Evolutionary conservation across 1,140 invertebrate genomes (phyloP), one percentile per base, ranked within the genome.

Genomic region (Ooceraea biroi): DNA sequence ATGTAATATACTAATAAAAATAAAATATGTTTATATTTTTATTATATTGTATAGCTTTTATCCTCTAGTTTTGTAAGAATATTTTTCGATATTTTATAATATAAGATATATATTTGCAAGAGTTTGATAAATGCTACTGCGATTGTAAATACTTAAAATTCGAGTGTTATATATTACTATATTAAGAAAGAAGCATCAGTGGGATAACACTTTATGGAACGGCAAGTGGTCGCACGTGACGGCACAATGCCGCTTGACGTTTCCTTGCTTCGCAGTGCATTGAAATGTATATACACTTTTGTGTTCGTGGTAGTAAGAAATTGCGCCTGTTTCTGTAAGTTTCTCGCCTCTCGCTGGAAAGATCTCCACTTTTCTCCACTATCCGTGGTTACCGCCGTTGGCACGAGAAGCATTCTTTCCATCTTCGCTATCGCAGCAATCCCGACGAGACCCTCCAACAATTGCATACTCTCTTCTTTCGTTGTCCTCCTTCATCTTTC

Each of bases 211-310:
- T 65, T 55, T 72, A n/a, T 76, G 55, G 48, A 27, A 63, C 46
- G 87, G 88, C 89, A 90, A 94, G 93, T 94, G 92, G 90, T 83
- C 87, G 93, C 92, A 91, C 92, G 92, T 93, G 93, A 93, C 90
- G 87, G 71, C 84, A 93, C 93, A 94, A 94, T 94, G 88, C 91
- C 87, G 89, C 86, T 92, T 89, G 88, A 91, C 80, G 91, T 93
- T 92, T 90, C 83, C 89, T 91, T 89, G 78, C 85, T 78, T 72
- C 55, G 14, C 55, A 27, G 1, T 44, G 41, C 25, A 22, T 61
- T 17, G 11, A 74, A 12, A 74, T 22, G 74, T 61, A 30, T 46
- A 82, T 69, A 88, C 63, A 80, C 52, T 12, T n/a, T 17, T 66
- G 48, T n/a, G n/a, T n/a, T n/a, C n/a, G n/a, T n/a, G n/a, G n/a